Evolutionary conservation across 2,113 vertebrate species (phyloP).

Genomic region (Penelope pileata): DNA sequence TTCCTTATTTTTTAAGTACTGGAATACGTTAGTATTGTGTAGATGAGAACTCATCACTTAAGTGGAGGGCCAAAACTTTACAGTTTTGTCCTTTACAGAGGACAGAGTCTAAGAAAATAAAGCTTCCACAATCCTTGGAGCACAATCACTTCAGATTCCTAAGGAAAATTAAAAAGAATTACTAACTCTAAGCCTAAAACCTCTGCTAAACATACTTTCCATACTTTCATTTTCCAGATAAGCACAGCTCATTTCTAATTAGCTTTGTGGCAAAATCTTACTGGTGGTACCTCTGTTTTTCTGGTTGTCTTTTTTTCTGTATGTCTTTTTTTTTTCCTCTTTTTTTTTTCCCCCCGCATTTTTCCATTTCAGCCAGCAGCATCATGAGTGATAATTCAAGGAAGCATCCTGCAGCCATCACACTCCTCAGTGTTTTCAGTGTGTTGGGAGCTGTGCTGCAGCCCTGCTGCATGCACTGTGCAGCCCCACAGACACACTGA

Average conservation of each 20-base stretch:
- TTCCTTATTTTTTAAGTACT: background rate
- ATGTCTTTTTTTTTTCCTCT: too few relatives aligned
- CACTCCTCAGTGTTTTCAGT: background rate
- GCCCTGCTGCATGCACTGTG: background rate
- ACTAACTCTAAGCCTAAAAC: background rate
- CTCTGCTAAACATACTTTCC: background rate
- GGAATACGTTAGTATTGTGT: background rate
- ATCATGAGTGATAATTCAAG: background rate
- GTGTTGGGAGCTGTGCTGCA: background rate
- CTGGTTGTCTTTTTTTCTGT: background rate
- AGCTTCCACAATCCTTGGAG: background rate
- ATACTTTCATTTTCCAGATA: background rate
- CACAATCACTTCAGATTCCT: background rate
- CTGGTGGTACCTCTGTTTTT: background rate
- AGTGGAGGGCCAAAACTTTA: background rate
- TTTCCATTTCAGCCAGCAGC: background rate
- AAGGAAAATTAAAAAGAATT: background rate
- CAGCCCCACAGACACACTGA: fast-evolving
- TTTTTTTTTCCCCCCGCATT: background rate
- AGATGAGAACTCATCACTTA: background rate
- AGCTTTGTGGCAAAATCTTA: background rate
- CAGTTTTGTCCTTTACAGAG: background rate
- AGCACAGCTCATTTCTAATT: background rate
- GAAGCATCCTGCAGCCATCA: background rate
- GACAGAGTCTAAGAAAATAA: background rate